A percentile compares a stretch with the other conserved stretches of the same genome.
Conservation (phyloP, 2,888 invertebrate species). For the Lasioglossum oenotherae region DNA sequence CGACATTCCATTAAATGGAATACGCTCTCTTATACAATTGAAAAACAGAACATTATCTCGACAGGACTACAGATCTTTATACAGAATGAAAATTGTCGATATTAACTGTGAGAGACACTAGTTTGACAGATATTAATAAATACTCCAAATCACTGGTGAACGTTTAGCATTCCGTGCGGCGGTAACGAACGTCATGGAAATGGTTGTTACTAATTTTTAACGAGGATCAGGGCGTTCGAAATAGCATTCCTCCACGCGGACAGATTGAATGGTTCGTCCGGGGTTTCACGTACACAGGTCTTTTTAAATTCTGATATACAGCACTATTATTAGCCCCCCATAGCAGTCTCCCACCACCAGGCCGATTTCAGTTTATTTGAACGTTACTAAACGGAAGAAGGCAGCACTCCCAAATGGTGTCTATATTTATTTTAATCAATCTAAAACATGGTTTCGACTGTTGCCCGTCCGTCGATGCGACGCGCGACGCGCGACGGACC, state of each 20-base stretch:
- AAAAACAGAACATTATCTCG: not conserved
- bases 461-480: slow-evolving; percentile 1
- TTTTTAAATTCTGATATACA: slow-evolving; percentile 52
- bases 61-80: not conserved
- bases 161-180: not conserved
- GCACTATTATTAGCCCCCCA: slow-evolving; percentile 44
- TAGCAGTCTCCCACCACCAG: not conserved
- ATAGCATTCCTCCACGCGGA: slow-evolving; percentile 12
- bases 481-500: not conserved
- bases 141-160: not conserved
- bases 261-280: slow-evolving; percentile 17
- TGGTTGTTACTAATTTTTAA: slow-evolving; percentile 5
- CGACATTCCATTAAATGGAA: not conserved
- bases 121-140: not conserved
- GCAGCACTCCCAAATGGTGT: slow-evolving; percentile 44
- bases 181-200: not conserved
- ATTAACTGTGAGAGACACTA: not conserved
- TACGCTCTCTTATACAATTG: not conserved
- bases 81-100: not conserved
- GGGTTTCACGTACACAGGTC: slow-evolving; percentile 23
- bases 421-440: slow-evolving; percentile 56
- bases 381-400: slow-evolving; percentile 47
- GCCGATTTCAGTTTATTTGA: slow-evolving; percentile 51
- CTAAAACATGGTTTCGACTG: slow-evolving; percentile 44
- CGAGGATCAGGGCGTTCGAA: not conserved